phyloP scores from a whole-genome alignment of 2,797 vertebrate genomes.

The Microchirus variegatus region DNA sequence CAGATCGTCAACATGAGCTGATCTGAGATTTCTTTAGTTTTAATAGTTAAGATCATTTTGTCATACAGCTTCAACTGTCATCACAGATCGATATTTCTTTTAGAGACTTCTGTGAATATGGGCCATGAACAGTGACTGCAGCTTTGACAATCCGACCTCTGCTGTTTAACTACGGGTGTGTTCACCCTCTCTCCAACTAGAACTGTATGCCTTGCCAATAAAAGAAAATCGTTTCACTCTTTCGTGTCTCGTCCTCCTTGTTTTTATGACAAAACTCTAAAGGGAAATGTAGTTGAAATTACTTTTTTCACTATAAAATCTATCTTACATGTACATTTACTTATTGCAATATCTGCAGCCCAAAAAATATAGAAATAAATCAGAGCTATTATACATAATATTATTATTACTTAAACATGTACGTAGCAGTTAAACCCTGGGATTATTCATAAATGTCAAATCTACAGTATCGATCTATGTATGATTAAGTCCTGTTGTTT shows the following conservation, averaged over 20 bases:
- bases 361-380: too few relatives aligned
- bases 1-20: conserved; percentile 23
- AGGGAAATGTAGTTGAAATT: not conserved
- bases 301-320: too few relatives aligned
- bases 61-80: conserved; percentile 26
- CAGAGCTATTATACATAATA: too few relatives aligned
- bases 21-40: conserved; percentile 42
- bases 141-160: conserved; percentile 79
- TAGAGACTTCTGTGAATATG: conserved; percentile 45
- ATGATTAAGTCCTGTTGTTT: too few relatives aligned
- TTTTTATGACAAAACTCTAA: not conserved
- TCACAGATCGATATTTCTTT: conserved; percentile 46
- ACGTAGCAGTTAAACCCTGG: too few relatives aligned
- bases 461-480: too few relatives aligned
- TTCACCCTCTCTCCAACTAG: conserved; percentile 70
- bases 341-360: too few relatives aligned
- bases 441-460: too few relatives aligned
- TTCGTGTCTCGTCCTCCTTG: conserved; percentile 36
- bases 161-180: conserved; percentile 72
- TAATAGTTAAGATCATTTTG: conserved; percentile 37
- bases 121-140: conserved; percentile 57
- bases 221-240: conserved; percentile 69
- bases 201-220: conserved; percentile 79
- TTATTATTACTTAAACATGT: too few relatives aligned
- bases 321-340: too few relatives aligned